Evolutionary conservation across 2,797 vertebrate genomes (phyloP), one percentile per base, ranked within the genome.

Genomic region (Gymnoscopelus braueri): DNA sequence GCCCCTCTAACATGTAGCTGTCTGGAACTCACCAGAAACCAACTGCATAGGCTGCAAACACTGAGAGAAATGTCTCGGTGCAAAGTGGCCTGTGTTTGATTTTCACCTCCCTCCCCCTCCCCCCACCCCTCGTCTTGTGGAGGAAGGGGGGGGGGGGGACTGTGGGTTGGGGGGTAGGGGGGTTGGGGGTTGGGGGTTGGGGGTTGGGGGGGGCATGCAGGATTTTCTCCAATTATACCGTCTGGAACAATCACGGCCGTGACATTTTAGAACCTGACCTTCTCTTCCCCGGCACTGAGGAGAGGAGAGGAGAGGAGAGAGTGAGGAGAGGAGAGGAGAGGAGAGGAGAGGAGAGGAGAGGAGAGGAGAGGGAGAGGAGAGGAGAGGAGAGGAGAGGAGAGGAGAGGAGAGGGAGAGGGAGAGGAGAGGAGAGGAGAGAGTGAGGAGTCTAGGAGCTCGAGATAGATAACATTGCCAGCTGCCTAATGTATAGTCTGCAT

Each of bases 201-300:
- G 54, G 23, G 14, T 4, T 4, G 15, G 11, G 44, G 56, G 15
- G 50, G 12, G 50, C n/a, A 15, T 79, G 78, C 80, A 73, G 80
- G 83, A 78, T 83, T 91, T 87, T 89, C 86, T 93, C 88, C 90
- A 94, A 93, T 94, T 93, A 93, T 92, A 87, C 92, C 86, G 89
- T 92, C 91, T 92, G 92, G 91, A 91, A 93, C 90, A 92, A 92
- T 94, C 92, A 92, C 82, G 87, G 71, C 87, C 62, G 89, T 94
- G 93, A 94, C 94, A 94, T 94, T 94, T 94, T 81, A 78, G 85
- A 92, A 88, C 88, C 87, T 94, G 93, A 94, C 93, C 94, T 94
- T 94, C 89, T 94, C 89, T 86, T 51, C 63, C 88, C 84, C 82
- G 85, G 88, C 81, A 83, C 69, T 80, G 87, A 65, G 24, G 55